Evolutionary conservation across 2,888 invertebrate genomes (phyloP).

Genomic region (Andrena minutula): DNA sequence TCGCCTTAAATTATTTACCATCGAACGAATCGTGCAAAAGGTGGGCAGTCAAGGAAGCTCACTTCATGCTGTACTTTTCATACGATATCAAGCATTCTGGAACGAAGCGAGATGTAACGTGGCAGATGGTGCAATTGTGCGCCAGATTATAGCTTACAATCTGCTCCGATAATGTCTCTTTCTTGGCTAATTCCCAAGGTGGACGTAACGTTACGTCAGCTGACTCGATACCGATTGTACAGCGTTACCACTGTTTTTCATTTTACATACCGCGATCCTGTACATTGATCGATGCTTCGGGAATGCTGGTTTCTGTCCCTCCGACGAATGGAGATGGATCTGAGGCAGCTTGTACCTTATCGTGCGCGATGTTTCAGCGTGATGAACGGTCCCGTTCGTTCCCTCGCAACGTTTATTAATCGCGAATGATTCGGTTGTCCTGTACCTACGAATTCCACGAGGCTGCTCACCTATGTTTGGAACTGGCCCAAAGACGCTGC

Average conservation of each 20-base stretch:
- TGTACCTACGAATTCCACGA: conserved; percentile 56
- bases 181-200: conserved; percentile 60
- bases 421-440: conserved; percentile 23
- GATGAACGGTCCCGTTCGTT: conserved; percentile 17
- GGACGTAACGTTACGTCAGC: conserved; percentile 46
- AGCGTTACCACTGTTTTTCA: conserved; percentile 51
- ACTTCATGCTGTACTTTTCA: no score
- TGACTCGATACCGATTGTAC: conserved; percentile 32
- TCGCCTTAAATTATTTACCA: no score
- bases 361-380: not conserved
- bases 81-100: no score
- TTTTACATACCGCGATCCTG: conserved; percentile 38
- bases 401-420: conserved; percentile 59
- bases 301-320: conserved; percentile 22
- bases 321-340: conserved; percentile 32
- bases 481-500: conserved; percentile 46
- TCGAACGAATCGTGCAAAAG: no score
- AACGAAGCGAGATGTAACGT: no score
- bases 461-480: conserved; percentile 68
- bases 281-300: conserved; percentile 41
- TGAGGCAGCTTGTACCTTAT: conserved; percentile 13
- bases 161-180: conserved; percentile 42
- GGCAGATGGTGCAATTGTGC: conserved; percentile 5
- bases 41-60: no score
- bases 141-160: conserved; percentile 10